These are phyloP conservation scores for Antheraea assamensis DNA, from an alignment of 2,888 invertebrate genomes.

Conservation along the genomic window DNA sequence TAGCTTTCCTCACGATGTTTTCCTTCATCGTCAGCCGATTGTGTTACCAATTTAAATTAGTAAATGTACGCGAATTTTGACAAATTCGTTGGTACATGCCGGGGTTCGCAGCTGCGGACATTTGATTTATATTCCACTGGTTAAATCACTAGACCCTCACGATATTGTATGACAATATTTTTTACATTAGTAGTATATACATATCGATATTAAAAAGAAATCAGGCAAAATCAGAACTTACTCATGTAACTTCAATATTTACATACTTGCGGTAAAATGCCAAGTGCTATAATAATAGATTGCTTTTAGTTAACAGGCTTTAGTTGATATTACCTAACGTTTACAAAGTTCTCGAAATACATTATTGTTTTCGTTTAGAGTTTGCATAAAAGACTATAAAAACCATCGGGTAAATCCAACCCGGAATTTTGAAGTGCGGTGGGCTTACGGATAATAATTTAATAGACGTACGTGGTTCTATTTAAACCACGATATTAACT, in stretches of 20 bases:
- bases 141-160: too few relatives aligned
- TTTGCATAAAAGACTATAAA: background rate
- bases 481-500: slow-evolving; percentile 25
- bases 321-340: background rate
- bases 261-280: background rate
- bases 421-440: slow-evolving; percentile 28
- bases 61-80: too few relatives aligned
- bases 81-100: too few relatives aligned
- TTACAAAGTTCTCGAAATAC: background rate
- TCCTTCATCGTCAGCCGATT: too few relatives aligned
- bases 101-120: too few relatives aligned
- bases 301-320: background rate
- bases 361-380: background rate
- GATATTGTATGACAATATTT: background rate
- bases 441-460: slow-evolving; percentile 36
- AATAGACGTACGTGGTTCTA: slow-evolving; percentile 34
- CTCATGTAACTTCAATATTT: background rate
- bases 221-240: background rate
- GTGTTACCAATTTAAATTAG: too few relatives aligned
- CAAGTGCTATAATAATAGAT: background rate
- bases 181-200: background rate
- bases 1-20: too few relatives aligned
- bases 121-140: too few relatives aligned
- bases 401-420: slow-evolving; percentile 3
- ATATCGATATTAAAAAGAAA: background rate